A percentile compares a stretch with the other conserved stretches of the same genome.
Evolutionary conservation across 2,888 invertebrate species (phyloP).

Genomic region (Orchestes rusci): DNA sequence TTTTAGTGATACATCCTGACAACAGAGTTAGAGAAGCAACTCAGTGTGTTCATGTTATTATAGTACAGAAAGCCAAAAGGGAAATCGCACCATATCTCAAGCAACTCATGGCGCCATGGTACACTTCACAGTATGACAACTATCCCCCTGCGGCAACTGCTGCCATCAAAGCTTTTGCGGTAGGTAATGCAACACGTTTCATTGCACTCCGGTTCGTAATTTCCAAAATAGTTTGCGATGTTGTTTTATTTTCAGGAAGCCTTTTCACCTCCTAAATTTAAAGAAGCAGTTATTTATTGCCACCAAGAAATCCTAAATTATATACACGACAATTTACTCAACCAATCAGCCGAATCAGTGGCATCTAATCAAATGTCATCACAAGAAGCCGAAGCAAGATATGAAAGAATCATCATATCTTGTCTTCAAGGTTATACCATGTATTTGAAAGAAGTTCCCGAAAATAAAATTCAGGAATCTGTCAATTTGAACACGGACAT

Average conservation of each 20-base stretch:
- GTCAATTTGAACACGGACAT: slow-evolving; percentile 38
- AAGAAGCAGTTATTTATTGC: slow-evolving; percentile 75
- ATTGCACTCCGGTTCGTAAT: no score
- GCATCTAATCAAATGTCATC: slow-evolving; percentile 49
- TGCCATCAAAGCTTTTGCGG: slow-evolving; percentile 58
- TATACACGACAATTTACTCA: slow-evolving; percentile 62
- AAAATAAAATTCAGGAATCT: slow-evolving; percentile 48
- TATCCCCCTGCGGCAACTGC: slow-evolving; percentile 76
- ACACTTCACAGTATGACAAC: slow-evolving; percentile 76
- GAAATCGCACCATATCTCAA: slow-evolving; percentile 73
- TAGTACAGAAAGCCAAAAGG: slow-evolving; percentile 63
- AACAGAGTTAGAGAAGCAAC: slow-evolving; percentile 76
- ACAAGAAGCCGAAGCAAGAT: slow-evolving; percentile 60
- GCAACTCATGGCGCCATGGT: slow-evolving; percentile 75
- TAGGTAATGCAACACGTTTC: slow-evolving; percentile 11
- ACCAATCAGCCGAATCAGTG: slow-evolving; percentile 51
- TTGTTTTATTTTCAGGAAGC: slow-evolving; percentile 50
- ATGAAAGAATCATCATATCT: slow-evolving; percentile 57
- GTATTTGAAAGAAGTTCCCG: slow-evolving; percentile 52
- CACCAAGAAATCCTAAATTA: slow-evolving; percentile 71
- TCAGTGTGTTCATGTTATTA: slow-evolving; percentile 63
- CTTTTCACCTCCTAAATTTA: slow-evolving; percentile 70
- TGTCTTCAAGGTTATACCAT: slow-evolving; percentile 59
- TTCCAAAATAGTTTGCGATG: no score
- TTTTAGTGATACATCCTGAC: slow-evolving; percentile 70